Base-by-base conservation (phyloP, 2,888 invertebrate genomes). In the Synergus laeviventris region DNA sequence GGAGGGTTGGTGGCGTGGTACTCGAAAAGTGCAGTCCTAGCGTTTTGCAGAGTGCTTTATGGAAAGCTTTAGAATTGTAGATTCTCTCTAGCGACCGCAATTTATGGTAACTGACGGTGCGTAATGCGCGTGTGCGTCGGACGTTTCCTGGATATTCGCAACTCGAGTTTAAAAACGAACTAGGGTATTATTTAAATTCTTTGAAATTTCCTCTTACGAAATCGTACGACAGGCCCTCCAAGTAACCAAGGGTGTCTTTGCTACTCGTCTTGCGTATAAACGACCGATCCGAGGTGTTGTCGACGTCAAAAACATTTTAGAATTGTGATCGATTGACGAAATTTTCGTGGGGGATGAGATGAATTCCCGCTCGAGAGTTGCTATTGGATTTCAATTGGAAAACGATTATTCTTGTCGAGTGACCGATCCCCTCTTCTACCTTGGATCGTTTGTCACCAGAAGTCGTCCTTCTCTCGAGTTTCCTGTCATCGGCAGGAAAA, bases 1-100 rank as follows among this genome's bases (percentile, higher is more conserved):
- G 78, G 76, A 74, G 78, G 76, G 77, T 76, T 76, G 77, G 45
- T 16, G 76, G 81, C 84, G 84, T 79, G 83, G 85, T 87, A 87
- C 90, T 90, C 86, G 87, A 91, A 90, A 91, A 90, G 87, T 90
- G 91, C 91, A 89, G 85, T 83, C 87, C 84, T 85, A 87, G 91
- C 91, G 85, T 89, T 91, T 90, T 86, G 86, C 89, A 88, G 89
- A 91, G 90, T 89, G 90, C 89, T 90, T 90, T 90, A 90, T 89
- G 90, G 87, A 89, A 89, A 87, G 88, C 88, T 90, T 90, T 90
- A 89, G 91, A 91, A 91, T 91, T 91, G 91, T 90, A 91, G 90
- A 91, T 91, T 88, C 86, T 81, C 84, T 79, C 81, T 82, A 83
- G 81, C 79, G 80, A 76, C 60, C 76, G 79, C 78, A 81, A 79